Percentiles rank a stretch among this genome's conserved stretches.
Evolutionary conservation across 2,888 invertebrate genomes (phyloP).

Genomic region (Philonicus albiceps): DNA sequence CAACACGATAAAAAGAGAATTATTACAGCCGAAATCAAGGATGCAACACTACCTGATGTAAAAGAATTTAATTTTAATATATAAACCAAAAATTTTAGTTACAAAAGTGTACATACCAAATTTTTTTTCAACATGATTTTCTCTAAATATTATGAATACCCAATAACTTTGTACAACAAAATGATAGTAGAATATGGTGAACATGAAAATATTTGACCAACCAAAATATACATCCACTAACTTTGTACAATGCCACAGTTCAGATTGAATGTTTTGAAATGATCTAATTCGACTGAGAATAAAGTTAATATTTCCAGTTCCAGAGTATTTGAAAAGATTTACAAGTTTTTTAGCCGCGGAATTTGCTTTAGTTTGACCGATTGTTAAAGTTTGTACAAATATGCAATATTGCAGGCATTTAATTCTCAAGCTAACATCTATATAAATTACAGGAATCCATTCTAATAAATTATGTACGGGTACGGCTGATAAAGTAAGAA

Average conservation of each 20-base stretch:
- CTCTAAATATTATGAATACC: not conserved
- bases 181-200: not conserved
- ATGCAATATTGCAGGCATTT: not conserved
- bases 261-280: not conserved
- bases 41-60: not conserved
- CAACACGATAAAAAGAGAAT: not conserved
- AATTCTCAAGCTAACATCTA: not conserved
- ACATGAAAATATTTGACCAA: not conserved
- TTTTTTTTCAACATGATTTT: not conserved
- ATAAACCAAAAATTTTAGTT: not conserved
- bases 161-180: not conserved
- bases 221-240: not conserved
- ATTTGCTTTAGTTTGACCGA: not conserved
- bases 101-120: not conserved
- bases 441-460: not conserved
- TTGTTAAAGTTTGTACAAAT: not conserved
- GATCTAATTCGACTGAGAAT: not conserved
- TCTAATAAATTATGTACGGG: rapidly evolving
- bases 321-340: not conserved
- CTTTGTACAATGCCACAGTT: not conserved
- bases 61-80: not conserved
- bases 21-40: not conserved
- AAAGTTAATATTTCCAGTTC: not conserved
- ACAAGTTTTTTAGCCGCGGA: not conserved
- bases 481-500: not conserved